Conservation (phyloP, 2,888 invertebrate species). For the Drosophila heteroneura region DNA sequence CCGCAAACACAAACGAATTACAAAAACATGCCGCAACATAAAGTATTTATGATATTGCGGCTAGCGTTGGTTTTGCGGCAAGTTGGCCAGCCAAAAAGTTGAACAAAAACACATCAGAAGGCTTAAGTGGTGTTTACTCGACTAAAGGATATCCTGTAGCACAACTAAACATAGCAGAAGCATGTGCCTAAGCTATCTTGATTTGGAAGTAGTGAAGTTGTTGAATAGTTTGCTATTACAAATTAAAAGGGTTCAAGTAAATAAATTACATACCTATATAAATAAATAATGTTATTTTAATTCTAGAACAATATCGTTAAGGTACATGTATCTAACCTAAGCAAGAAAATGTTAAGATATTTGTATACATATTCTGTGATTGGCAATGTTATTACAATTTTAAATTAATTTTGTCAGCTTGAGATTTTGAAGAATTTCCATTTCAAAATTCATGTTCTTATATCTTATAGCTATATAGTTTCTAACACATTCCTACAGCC, state of each 20-base stretch:
- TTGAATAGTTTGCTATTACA: neutral
- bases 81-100: constrained; percentile 41
- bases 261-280: neutral
- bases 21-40: constrained; percentile 68
- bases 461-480: no score
- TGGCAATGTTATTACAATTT: neutral
- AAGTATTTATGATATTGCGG: constrained; percentile 78
- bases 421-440: neutral
- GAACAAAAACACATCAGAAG: constrained; percentile 23
- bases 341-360: neutral
- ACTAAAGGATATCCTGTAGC: neutral
- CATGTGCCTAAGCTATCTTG: neutral
- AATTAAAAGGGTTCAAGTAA: neutral
- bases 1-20: constrained; percentile 45
- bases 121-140: neutral
- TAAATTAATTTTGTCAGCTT: neutral
- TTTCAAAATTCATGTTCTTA: neutral
- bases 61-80: constrained; percentile 39
- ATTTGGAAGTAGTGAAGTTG: neutral
- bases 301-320: neutral
- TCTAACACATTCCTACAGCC: neutral
- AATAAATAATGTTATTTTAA: neutral
- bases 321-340: rapidly evolving
- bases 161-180: neutral
- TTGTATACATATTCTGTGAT: neutral